phyloP scores from a whole-genome alignment of 2,113 vertebrate genomes.

The Nestor notabilis region DNA sequence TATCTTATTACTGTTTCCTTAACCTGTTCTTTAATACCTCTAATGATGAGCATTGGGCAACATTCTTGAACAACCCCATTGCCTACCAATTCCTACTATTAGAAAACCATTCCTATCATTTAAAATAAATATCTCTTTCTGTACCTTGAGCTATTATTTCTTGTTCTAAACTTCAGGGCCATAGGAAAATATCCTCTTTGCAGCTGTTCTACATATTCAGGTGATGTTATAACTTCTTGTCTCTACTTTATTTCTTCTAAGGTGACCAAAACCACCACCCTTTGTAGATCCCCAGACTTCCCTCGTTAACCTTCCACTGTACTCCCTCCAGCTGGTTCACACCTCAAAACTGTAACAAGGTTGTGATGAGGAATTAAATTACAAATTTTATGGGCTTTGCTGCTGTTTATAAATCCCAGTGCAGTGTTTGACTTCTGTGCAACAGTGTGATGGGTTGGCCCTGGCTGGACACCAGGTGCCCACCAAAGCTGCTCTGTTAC shows the following conservation, averaged over 20 bases:
- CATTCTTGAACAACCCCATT: neutral
- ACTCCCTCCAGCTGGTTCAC: neutral
- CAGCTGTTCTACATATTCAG: neutral
- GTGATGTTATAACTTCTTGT: neutral
- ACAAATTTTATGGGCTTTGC: neutral
- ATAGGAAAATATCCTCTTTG: neutral
- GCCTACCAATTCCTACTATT: neutral
- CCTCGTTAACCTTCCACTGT: neutral
- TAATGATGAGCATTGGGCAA: neutral
- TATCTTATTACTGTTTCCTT: neutral
- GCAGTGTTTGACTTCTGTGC: neutral
- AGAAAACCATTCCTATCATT: neutral
- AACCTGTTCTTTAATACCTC: neutral
- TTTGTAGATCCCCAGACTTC: neutral
- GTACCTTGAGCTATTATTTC: neutral
- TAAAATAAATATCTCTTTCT: neutral
- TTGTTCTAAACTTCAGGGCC: neutral
- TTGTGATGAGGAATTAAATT: neutral
- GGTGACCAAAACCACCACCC: neutral
- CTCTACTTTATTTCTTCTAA: neutral
- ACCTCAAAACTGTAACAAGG: neutral
- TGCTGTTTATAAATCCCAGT: neutral
- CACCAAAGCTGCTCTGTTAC: neutral
- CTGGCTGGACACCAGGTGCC: neutral
- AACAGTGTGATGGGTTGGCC: neutral